Evolutionary conservation across 2,888 invertebrate species (phyloP).

Genomic region (Rhagium mordax): DNA sequence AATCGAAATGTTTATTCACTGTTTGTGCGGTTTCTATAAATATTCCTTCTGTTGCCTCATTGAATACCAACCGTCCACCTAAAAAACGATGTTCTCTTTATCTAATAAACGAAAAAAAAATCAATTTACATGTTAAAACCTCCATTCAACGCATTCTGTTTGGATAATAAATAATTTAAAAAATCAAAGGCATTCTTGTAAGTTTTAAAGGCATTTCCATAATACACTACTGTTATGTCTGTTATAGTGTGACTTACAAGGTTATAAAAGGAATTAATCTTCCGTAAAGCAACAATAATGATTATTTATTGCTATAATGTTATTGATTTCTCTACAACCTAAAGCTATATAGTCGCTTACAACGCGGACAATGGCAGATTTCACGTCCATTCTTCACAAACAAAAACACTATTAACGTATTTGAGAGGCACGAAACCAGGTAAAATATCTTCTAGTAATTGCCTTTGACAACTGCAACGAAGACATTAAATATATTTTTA

Average conservation of each 20-base stretch:
- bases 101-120: background rate
- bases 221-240: background rate
- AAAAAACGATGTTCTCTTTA: background rate
- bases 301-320: constrained; percentile 19
- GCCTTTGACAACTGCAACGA: background rate
- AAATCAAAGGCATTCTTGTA: background rate
- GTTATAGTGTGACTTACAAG: background rate
- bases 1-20: too few species aligned
- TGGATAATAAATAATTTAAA: background rate
- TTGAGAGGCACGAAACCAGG: constrained; percentile 12
- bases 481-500: background rate
- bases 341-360: constrained; percentile 5
- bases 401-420: background rate
- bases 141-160: background rate
- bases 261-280: constrained; percentile 28
- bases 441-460: constrained; percentile 9
- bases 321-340: constrained; percentile 21
- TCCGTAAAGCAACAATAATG: constrained; percentile 13
- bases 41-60: too few species aligned
- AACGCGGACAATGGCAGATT: constrained; percentile 11
- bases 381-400: constrained; percentile 11
- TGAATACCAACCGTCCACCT: too few species aligned
- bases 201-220: background rate
- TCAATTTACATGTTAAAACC: background rate
- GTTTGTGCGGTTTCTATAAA: too few species aligned